These are phyloP conservation scores for Dasyurus viverrinus DNA, from an alignment of 2,113 vertebrate species.

Conservation along the genomic window DNA sequence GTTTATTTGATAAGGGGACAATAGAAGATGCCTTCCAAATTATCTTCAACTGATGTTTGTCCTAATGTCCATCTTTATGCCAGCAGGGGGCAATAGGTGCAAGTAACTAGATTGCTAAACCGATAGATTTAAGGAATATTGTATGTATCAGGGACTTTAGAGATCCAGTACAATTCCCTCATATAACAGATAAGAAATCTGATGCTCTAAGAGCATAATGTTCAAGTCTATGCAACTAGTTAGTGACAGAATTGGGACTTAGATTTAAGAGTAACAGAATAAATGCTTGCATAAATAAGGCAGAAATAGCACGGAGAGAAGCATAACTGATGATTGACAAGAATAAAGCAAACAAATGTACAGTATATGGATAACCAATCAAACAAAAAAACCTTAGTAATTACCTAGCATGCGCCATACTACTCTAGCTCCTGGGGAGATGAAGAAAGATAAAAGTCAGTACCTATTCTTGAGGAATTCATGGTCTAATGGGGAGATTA, in stretches of 20 bases:
- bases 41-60: neutral
- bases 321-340: neutral
- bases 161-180: neutral
- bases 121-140: neutral
- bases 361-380: neutral
- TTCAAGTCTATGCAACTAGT: neutral
- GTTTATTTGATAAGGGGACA: neutral
- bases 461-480: neutral
- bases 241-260: neutral
- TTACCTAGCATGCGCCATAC: neutral
- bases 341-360: neutral
- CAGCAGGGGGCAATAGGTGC: neutral
- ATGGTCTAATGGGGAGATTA: neutral
- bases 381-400: neutral
- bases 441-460: neutral
- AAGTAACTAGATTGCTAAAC: neutral
- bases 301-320: neutral
- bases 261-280: neutral
- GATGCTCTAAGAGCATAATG: neutral
- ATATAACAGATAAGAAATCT: neutral
- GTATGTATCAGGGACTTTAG: neutral
- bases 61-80: neutral
- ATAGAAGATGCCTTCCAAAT: neutral
- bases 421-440: too few species aligned
- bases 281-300: neutral